Percentiles rank a stretch among this genome's conserved stretches.
Conservation (phyloP, 2,888 invertebrate species). For the Lithosia quadra region DNA sequence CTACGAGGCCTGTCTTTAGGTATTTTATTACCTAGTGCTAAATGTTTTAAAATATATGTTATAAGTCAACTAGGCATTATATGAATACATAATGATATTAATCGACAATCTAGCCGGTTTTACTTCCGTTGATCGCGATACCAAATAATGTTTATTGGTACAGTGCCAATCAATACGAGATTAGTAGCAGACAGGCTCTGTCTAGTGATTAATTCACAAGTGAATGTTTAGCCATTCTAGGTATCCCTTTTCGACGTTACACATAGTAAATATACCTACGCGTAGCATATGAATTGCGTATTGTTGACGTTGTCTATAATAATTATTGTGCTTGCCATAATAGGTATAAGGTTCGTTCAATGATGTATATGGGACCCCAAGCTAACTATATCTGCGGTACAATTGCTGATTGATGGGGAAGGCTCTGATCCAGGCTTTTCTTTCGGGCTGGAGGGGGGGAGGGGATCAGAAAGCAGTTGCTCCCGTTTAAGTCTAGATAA, state of each 20-base stretch:
- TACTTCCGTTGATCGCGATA: constrained; percentile 8
- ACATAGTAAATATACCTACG: too few relatives aligned
- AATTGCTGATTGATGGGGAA: too few relatives aligned
- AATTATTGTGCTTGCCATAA: too few relatives aligned
- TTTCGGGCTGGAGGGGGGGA: background rate
- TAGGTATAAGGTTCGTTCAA: too few relatives aligned
- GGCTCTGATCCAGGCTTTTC: background rate
- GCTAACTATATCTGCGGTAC: too few relatives aligned
- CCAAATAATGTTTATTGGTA: constrained; percentile 7
- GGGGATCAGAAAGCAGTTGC: background rate
- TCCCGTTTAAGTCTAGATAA: background rate
- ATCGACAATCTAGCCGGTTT: background rate
- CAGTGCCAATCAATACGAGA: constrained; percentile 16
- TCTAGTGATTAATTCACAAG: constrained; percentile 12
- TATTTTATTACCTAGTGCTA: background rate
- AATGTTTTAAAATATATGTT: background rate
- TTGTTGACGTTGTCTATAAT: background rate
- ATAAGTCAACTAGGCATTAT: background rate
- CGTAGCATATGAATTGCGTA: background rate
- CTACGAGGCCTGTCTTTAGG: too few relatives aligned
- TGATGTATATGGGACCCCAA: too few relatives aligned
- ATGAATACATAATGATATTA: background rate
- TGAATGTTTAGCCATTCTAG: background rate
- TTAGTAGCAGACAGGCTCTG: constrained; percentile 9
- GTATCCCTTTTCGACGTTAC: background rate